Evolutionary conservation across 1,140 invertebrate genomes (phyloP), one percentile per base, ranked within the genome.

Genomic region (Chlorops oryzae): DNA sequence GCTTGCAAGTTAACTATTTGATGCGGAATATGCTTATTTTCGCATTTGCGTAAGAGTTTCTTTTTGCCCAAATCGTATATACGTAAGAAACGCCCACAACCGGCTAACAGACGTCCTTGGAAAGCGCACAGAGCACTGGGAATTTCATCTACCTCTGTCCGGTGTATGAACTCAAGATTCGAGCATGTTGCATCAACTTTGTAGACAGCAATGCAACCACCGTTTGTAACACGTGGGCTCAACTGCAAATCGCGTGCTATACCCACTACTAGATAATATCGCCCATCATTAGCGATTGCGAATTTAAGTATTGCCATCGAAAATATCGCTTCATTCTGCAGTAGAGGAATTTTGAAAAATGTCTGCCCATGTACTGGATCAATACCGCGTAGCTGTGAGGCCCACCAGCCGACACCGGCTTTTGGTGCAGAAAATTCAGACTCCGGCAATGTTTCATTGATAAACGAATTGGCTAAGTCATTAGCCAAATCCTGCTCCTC

Each of bases 21-120:
- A 69, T 98, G 94, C 12, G 96, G 94, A 74, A 99, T 88, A 74
- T 97, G 93, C 82, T 96, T 95, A 74, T 99, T 99, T 76, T 99
- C 97, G 77, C 96, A 99, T 75, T 99, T 99, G 32, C 94, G 78
- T 5, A 99, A 72, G 24, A 99, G 71, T 73, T 99, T 98, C 70
- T 96, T 95, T 63, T 95, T 96, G 34, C 96, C 97, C 63, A 98
- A 83, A 60, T 99, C 96, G 70, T 99, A 99, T 5, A 99, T 80
- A 48, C 96, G 76, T 5, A 99, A 73, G 74, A 91, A 86, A 49
- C 85, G 83, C 2, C 97, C 96, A 12, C 98, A 89, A 1, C 95
- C 94, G 2, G 96, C 88, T 2, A 99, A 69, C 2, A 96, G 80
- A 52, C 88, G 79, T 0, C 96, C 96, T 65, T 97, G 93, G 73